A percentile compares a stretch with the other conserved stretches of the same genome.
Conservation (phyloP, 1,140 invertebrate species). For the Cydia fagiglandana region DNA sequence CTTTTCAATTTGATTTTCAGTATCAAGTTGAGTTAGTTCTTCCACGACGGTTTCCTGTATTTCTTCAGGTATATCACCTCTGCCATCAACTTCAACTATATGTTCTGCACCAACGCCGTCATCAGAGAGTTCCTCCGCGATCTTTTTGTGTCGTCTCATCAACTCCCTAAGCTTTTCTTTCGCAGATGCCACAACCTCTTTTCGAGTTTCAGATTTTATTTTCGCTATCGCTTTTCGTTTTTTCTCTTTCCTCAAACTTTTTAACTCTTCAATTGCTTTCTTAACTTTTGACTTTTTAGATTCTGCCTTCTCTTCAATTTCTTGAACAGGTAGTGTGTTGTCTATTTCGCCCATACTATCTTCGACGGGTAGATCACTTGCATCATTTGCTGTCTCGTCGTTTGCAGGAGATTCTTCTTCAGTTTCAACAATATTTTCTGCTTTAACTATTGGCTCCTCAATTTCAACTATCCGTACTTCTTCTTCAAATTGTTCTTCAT, state of each 20-base stretch:
- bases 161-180: slow-evolving; percentile 78
- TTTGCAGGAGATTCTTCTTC: slow-evolving; percentile 35
- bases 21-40: slow-evolving; percentile 34
- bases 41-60: slow-evolving; percentile 6
- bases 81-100: slow-evolving; percentile 48
- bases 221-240: slow-evolving; percentile 69
- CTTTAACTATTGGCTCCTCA: slow-evolving; percentile 28
- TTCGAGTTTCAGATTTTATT: slow-evolving; percentile 72
- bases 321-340: slow-evolving; percentile 18
- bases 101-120: slow-evolving; percentile 46
- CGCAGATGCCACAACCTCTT: slow-evolving; percentile 71
- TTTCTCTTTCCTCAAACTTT: slow-evolving; percentile 56
- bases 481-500: slow-evolving; percentile 33
- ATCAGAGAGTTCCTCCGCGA: slow-evolving; percentile 64
- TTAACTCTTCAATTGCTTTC: slow-evolving; percentile 59
- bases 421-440: slow-evolving; percentile 28
- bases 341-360: slow-evolving; percentile 26
- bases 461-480: slow-evolving; percentile 24
- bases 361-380: slow-evolving; percentile 33
- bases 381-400: slow-evolving; percentile 35
- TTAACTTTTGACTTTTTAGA: slow-evolving; percentile 46
- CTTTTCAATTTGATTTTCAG: slow-evolving; percentile 35
- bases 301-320: slow-evolving; percentile 29
- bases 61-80: slow-evolving; percentile 63
- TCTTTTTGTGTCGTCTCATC: slow-evolving; percentile 75